Conservation (phyloP, 2,113 vertebrate genomes). For the Dipodomys spectabilis region DNA sequence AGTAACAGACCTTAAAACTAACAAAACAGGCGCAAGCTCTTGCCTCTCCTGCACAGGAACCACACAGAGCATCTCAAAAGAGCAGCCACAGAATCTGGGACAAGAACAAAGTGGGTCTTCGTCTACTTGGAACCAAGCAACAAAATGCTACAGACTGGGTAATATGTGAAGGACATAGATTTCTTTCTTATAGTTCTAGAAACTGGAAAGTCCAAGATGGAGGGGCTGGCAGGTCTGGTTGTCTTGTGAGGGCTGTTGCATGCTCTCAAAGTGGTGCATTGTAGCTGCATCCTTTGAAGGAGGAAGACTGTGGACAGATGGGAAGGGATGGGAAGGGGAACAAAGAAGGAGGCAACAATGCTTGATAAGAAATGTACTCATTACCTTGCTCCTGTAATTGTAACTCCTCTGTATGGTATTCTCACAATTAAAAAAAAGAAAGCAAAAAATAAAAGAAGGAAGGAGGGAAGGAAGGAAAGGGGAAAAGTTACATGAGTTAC, state of each 20-base stretch:
- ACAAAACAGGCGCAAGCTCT: not conserved
- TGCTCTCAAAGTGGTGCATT: not conserved
- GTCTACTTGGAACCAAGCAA: not conserved
- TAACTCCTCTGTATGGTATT: too few species aligned
- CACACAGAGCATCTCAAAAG: not conserved
- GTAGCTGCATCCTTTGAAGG: not conserved
- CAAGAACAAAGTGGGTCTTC: not conserved
- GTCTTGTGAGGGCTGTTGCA: not conserved
- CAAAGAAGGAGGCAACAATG: not conserved
- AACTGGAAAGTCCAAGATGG: not conserved
- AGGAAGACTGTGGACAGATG: not conserved
- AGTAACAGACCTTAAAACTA: constrained; percentile 44
- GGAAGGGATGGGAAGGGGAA: too few species aligned
- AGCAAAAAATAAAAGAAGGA: too few species aligned
- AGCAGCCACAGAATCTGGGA: not conserved
- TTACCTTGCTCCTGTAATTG: too few species aligned
- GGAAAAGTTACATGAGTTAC: too few species aligned
- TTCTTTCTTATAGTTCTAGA: not conserved
- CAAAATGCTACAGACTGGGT: not conserved
- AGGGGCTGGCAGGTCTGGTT: not conserved
- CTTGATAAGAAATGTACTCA: too few species aligned
- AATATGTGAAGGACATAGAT: not conserved
- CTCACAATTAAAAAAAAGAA: too few species aligned
- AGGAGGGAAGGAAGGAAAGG: not conserved
- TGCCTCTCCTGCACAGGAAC: not conserved